Percentiles rank a stretch among this genome's conserved stretches.
Evolutionary conservation across 2,888 invertebrate genomes (phyloP).

Genomic region (Cyclophora punctaria): DNA sequence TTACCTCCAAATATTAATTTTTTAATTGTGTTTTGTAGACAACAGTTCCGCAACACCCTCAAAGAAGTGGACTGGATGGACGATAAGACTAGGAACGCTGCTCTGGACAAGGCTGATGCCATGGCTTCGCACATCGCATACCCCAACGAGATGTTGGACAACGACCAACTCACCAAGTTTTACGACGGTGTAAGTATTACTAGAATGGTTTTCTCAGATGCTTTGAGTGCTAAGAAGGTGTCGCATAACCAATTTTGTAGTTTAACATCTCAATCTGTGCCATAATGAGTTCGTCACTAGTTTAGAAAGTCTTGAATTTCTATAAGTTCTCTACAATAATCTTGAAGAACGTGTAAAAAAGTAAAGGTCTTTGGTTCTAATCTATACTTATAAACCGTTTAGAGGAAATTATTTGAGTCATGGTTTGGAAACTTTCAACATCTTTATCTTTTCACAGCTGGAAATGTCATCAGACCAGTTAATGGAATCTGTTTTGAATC

Average conservation of each 20-base stretch:
- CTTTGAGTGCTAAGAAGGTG: no score
- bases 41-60: conserved; percentile 87
- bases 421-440: not conserved
- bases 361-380: no score
- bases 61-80: conserved; percentile 95
- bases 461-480: conserved; percentile 82
- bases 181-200: conserved; percentile 78
- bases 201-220: no score
- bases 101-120: conserved; percentile 84
- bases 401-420: no score
- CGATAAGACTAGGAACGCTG: conserved; percentile 82
- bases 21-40: conserved; percentile 29
- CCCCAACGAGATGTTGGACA: conserved; percentile 90
- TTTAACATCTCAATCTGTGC: no score
- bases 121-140: conserved; percentile 95
- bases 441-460: conserved; percentile 56
- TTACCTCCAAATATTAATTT: no score
- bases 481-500: conserved; percentile 83
- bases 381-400: no score
- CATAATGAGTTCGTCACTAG: no score
- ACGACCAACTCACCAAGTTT: conserved; percentile 85
- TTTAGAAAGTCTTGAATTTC: no score
- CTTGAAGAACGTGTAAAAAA: no score
- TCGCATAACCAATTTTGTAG: no score
- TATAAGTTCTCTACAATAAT: no score